Evolutionary conservation across 2,797 vertebrate species (phyloP).

Genomic region (Protosalanx chinensis): DNA sequence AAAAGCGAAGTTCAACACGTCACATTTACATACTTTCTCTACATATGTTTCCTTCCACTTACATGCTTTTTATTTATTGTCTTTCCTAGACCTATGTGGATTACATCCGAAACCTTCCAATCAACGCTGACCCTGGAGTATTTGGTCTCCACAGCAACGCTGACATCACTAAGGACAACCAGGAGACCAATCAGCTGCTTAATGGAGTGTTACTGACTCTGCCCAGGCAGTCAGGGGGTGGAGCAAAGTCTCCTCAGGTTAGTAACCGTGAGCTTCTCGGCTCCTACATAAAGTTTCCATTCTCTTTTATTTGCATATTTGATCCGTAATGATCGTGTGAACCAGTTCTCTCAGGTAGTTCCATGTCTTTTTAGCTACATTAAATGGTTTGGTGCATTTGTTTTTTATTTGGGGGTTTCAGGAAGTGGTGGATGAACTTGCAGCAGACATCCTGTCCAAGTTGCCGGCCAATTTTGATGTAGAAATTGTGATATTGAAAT

Average conservation of each 20-base stretch:
- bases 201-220: conserved; percentile 86
- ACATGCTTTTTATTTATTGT: conserved; percentile 4
- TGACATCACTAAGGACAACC: conserved; percentile 93
- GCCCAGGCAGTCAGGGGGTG: conserved; percentile 81
- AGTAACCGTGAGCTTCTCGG: conserved; percentile 16
- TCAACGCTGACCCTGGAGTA: conserved; percentile 82
- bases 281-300: too few species aligned
- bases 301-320: not conserved
- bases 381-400: conserved; percentile 9
- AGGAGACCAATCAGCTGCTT: conserved; percentile 91
- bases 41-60: too few species aligned
- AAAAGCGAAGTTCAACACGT: conserved; percentile 21
- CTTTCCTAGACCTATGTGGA: conserved; percentile 79
- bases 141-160: conserved; percentile 92
- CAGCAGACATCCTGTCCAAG: conserved; percentile 84
- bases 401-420: conserved; percentile 45
- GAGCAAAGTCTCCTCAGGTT: conserved; percentile 89
- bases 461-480: conserved; percentile 82
- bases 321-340: not conserved
- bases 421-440: conserved; percentile 88
- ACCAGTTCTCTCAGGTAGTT: not conserved
- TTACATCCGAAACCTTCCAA: conserved; percentile 82
- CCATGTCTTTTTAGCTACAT: not conserved
- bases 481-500: conserved; percentile 74
- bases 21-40: conserved; percentile 1